Percentiles rank a stretch among this genome's conserved stretches.
Evolutionary conservation across 2,113 vertebrate genomes (phyloP).

Genomic region (Tonatia bakeri): DNA sequence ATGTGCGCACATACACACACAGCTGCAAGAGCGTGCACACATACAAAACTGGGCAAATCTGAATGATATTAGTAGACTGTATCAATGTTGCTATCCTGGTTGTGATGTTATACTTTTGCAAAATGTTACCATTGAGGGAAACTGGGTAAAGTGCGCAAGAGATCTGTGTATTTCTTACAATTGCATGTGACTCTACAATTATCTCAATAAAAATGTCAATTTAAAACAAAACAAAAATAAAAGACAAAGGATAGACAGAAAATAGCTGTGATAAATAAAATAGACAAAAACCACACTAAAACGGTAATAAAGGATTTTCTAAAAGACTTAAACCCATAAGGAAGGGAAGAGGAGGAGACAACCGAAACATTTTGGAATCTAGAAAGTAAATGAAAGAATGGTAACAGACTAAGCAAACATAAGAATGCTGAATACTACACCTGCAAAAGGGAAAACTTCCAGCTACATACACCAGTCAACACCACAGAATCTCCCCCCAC

Average conservation of each 20-base stretch:
- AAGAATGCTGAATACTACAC: background rate
- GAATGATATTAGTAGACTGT: background rate
- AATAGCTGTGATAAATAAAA: background rate
- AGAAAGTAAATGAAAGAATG: background rate
- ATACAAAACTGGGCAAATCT: background rate
- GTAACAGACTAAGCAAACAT: background rate
- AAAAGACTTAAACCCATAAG: background rate
- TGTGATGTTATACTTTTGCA: background rate
- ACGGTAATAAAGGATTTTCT: background rate
- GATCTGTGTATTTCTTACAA: background rate
- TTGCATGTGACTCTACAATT: background rate
- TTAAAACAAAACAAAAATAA: background rate
- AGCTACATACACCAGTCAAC: background rate
- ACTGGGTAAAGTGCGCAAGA: background rate
- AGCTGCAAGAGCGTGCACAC: background rate
- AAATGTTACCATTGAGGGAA: background rate
- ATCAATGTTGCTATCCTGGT: background rate
- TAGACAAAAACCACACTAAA: background rate
- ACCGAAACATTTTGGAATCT: background rate
- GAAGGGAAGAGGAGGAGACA: background rate
- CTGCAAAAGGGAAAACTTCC: background rate
- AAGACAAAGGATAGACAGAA: background rate
- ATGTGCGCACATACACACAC: background rate
- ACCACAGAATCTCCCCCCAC: background rate
- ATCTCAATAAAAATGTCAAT: constrained; percentile 15